phyloP scores from a whole-genome alignment of 2,113 vertebrate genomes.

The Mandrillus leucophaeus region DNA sequence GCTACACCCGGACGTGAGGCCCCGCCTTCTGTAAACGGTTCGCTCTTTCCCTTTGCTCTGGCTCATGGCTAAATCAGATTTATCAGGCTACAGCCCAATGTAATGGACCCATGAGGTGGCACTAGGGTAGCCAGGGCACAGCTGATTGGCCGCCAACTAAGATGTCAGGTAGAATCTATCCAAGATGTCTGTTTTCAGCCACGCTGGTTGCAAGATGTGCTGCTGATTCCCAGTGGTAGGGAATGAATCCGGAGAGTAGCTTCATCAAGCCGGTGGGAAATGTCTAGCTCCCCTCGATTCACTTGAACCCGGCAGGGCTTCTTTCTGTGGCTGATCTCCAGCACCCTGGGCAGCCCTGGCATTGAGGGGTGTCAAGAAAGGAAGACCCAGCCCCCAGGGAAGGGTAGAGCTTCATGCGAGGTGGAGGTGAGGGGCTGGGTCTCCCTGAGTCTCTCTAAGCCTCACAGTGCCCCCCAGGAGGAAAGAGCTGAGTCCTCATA shows the following conservation, averaged over 20 bases:
- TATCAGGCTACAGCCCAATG: neutral
- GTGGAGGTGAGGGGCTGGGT: neutral
- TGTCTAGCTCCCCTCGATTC: neutral
- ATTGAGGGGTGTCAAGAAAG: no score
- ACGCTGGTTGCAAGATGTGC: neutral
- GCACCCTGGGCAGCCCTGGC: neutral
- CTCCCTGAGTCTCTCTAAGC: neutral
- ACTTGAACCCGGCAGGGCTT: no score
- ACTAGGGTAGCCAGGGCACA: neutral
- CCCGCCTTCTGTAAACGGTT: neutral
- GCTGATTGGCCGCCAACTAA: neutral
- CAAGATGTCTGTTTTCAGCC: neutral
- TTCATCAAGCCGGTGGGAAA: fast-evolving
- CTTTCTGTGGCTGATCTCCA: neutral
- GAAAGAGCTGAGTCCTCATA: neutral
- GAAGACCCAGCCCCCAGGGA: neutral
- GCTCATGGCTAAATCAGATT: neutral
- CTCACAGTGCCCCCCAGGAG: neutral
- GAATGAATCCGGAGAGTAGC: neutral
- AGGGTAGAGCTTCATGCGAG: neutral
- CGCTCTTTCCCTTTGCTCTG: neutral
- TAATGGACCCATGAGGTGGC: neutral
- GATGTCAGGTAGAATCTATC: neutral
- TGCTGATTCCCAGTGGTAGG: neutral
- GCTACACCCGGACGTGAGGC: neutral